These are phyloP conservation scores for Dorcus parallelipipedus DNA, from an alignment of 2,888 invertebrate species.

Conservation along the genomic window DNA sequence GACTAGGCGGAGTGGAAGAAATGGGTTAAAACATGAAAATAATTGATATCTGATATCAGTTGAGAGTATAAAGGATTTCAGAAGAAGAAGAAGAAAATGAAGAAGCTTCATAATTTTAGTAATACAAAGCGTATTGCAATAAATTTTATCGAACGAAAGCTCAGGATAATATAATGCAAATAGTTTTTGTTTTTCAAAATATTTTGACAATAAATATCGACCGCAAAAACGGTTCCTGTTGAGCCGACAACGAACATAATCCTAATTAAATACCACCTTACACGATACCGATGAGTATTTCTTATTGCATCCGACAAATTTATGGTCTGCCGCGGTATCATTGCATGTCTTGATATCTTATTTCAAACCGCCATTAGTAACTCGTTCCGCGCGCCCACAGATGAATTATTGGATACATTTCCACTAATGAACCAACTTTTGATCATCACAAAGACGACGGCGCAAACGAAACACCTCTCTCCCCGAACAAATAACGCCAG, in stretches of 20 bases:
- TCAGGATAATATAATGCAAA: too few relatives aligned
- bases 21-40: too few relatives aligned
- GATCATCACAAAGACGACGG: slow-evolving; percentile 36
- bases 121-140: too few relatives aligned
- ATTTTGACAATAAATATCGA: slow-evolving; percentile 10
- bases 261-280: slow-evolving; percentile 37
- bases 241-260: slow-evolving; percentile 29
- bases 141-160: too few relatives aligned
- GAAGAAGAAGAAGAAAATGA: too few relatives aligned
- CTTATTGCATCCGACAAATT: slow-evolving; percentile 44
- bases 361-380: slow-evolving; percentile 49
- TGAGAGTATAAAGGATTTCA: too few relatives aligned
- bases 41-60: too few relatives aligned
- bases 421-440: slow-evolving; percentile 50
- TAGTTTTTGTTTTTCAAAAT: too few relatives aligned
- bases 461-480: slow-evolving; percentile 17
- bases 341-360: slow-evolving; percentile 52
- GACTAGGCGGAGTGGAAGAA: too few relatives aligned
- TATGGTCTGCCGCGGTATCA: slow-evolving; percentile 41
- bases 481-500: neutral
- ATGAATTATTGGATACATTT: slow-evolving; percentile 49
- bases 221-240: slow-evolving; percentile 19
- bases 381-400: slow-evolving; percentile 39
- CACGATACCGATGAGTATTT: slow-evolving; percentile 34
- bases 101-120: too few relatives aligned